Evolutionary conservation across 2,797 vertebrate genomes (phyloP).

Genomic region (Gouania willdenowi): DNA sequence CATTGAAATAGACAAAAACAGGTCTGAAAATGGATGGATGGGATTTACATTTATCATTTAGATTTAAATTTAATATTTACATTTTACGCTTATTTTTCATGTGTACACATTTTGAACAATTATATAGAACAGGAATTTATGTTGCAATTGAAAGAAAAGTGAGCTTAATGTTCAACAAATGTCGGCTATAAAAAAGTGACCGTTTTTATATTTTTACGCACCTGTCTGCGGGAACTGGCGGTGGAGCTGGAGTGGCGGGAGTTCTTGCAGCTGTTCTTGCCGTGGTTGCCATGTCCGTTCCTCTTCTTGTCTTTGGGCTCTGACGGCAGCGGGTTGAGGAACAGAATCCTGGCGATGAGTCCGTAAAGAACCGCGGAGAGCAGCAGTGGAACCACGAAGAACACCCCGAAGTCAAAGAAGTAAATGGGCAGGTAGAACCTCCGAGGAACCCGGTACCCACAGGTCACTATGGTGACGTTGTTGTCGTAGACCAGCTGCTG

Average conservation of each 20-base stretch:
- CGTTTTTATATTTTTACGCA: too few species aligned
- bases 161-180: too few species aligned
- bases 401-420: conserved; percentile 91
- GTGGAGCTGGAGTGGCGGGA: conserved; percentile 88
- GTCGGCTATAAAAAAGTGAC: too few species aligned
- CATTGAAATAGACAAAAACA: too few species aligned
- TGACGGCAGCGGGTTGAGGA: conserved; percentile 87
- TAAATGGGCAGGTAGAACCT: conserved; percentile 92
- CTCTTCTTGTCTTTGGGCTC: conserved; percentile 80
- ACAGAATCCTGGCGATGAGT: conserved; percentile 91
- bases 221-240: conserved; percentile 91
- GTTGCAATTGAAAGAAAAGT: too few species aligned
- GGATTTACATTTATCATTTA: too few species aligned
- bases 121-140: too few species aligned
- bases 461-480: conserved; percentile 80
- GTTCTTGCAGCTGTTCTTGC: conserved; percentile 77
- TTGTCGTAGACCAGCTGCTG: conserved; percentile 83
- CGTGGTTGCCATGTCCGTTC: conserved; percentile 66
- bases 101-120: too few species aligned
- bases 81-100: too few species aligned
- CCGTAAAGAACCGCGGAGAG: conserved; percentile 90
- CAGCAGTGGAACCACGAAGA: conserved; percentile 90
- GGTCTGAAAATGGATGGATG: too few species aligned
- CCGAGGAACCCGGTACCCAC: conserved; percentile 88
- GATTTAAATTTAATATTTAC: too few species aligned